Evolutionary conservation across 1,140 invertebrate species (phyloP).

Genomic region (Atta cephalotes): DNA sequence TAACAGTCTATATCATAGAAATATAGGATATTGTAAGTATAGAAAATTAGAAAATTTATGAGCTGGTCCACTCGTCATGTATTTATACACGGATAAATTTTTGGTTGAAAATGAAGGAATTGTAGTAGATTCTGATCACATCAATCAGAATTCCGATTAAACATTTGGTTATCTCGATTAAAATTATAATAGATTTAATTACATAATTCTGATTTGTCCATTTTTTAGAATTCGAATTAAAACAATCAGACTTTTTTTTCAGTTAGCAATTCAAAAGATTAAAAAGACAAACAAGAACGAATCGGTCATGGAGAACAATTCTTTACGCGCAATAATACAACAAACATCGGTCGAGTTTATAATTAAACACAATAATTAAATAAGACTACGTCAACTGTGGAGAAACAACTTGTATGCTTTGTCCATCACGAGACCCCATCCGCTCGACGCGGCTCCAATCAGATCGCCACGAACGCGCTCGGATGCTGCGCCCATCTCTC

Average conservation of each 20-base stretch:
- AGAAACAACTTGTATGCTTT: constrained; percentile 5
- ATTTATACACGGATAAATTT: too few relatives aligned
- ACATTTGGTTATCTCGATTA: too few relatives aligned
- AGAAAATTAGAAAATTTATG: background rate
- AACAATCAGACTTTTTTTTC: too few relatives aligned
- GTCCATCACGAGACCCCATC: background rate
- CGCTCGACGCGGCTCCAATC: constrained; percentile 22
- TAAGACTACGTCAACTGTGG: background rate
- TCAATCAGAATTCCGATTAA: too few relatives aligned
- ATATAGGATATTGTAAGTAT: background rate
- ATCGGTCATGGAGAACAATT: background rate
- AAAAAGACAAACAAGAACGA: background rate
- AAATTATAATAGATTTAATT: too few relatives aligned
- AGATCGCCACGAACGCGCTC: constrained; percentile 32
- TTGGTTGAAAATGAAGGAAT: too few relatives aligned
- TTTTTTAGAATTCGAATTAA: too few relatives aligned
- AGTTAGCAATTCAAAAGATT: background rate
- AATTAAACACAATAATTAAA: constrained; percentile 3
- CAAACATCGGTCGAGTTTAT: background rate
- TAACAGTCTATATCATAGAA: background rate
- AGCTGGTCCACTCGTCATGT: too few relatives aligned
- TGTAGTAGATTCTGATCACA: too few relatives aligned
- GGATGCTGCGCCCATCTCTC: constrained; percentile 58
- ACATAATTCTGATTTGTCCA: too few relatives aligned
- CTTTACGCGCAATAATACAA: background rate